Conservation (phyloP, 2,797 vertebrate genomes). For the Balearica regulorum region DNA sequence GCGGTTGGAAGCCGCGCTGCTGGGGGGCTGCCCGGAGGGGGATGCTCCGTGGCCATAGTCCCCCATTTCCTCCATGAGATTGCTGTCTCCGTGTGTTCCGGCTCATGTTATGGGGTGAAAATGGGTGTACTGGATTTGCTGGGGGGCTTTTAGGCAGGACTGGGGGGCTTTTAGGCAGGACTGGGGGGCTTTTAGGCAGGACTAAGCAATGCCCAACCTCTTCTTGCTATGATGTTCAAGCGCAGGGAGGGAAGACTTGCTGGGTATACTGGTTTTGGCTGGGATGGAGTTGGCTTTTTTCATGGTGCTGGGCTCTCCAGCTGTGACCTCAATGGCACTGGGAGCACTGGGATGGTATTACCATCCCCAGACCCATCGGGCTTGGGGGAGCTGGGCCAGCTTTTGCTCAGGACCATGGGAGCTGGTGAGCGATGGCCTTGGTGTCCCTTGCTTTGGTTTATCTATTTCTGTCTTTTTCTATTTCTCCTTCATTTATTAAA, state of each 20-base stretch:
- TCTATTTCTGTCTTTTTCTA: background rate
- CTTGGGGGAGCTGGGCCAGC: background rate
- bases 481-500: background rate
- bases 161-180: background rate
- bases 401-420: background rate
- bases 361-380: no score
- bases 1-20: fast-evolving
- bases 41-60: background rate
- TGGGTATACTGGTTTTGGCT: background rate
- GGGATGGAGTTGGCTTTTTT: background rate
- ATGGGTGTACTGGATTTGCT: background rate
- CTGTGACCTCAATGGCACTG: background rate
- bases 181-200: background rate
- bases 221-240: background rate
- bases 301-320: background rate
- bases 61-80: background rate
- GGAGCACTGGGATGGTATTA: background rate
- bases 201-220: background rate
- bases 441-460: background rate
- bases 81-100: no score
- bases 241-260: background rate
- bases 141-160: background rate
- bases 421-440: background rate
- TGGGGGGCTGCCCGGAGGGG: fast-evolving
- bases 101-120: background rate